phyloP scores from a whole-genome alignment of 2,888 invertebrate species.

The Lithophane semibrunnea region DNA sequence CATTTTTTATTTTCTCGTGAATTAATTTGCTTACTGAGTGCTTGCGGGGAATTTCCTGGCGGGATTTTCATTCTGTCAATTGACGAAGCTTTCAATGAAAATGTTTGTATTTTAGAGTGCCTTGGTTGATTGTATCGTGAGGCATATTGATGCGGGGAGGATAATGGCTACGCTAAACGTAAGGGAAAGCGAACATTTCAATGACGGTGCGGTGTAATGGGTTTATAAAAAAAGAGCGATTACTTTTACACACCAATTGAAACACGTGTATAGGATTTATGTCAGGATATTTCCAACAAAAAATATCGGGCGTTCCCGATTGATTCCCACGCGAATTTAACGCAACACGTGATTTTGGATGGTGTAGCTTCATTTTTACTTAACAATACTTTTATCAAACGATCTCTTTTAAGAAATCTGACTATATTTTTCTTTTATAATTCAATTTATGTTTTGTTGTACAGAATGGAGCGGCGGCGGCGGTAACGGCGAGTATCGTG shows the following conservation, averaged over 20 bases:
- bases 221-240: conserved; percentile 43
- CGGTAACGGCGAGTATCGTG: conserved; percentile 94
- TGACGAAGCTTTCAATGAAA: conserved; percentile 75
- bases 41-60: conserved; percentile 76
- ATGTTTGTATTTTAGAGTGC: conserved; percentile 76
- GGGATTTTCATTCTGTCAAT: conserved; percentile 77
- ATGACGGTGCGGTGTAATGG: conserved; percentile 47
- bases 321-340: conserved; percentile 23
- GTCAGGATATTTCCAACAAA: conserved; percentile 15
- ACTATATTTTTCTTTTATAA: background rate
- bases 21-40: conserved; percentile 86
- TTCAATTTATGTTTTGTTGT: conserved; percentile 65
- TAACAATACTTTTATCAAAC: conserved; percentile 5
- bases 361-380: background rate
- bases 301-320: conserved; percentile 20
- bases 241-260: conserved; percentile 32
- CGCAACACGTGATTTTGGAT: conserved; percentile 15
- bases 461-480: conserved; percentile 94
- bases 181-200: conserved; percentile 55
- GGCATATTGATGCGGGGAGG: conserved; percentile 57
- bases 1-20: conserved; percentile 79
- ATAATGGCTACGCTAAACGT: conserved; percentile 66
- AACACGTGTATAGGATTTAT: conserved; percentile 25
- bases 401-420: background rate
- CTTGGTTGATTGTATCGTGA: conserved; percentile 72